Evolutionary conservation across 2,888 invertebrate species (phyloP).

Genomic region (Limnephilus rhombicus): DNA sequence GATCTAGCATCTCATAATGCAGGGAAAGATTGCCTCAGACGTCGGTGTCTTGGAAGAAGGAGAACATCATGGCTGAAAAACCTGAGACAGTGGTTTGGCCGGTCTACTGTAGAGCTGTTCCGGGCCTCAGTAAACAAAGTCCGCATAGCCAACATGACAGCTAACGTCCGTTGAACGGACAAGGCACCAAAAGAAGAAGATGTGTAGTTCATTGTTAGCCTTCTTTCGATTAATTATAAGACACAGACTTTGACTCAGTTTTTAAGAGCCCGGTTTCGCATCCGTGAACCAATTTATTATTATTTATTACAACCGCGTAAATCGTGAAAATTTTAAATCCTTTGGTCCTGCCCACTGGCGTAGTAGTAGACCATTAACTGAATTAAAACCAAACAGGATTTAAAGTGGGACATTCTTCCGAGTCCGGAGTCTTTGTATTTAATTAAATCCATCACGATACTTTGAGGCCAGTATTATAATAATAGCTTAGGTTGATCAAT

Average conservation of each 20-base stretch:
- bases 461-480: not conserved
- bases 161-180: too few relatives aligned
- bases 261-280: not conserved
- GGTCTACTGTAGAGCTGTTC: too few relatives aligned
- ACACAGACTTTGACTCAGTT: not conserved
- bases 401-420: constrained; percentile 13
- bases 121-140: too few relatives aligned
- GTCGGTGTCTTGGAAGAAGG: too few relatives aligned
- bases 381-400: constrained; percentile 14
- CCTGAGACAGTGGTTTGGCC: too few relatives aligned
- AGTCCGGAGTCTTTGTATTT: constrained; percentile 23
- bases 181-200: too few relatives aligned
- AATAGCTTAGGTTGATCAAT: not conserved
- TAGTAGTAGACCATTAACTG: not conserved
- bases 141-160: too few relatives aligned
- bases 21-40: too few relatives aligned
- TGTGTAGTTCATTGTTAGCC: too few relatives aligned
- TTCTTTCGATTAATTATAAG: not conserved
- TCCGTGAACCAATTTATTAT: not conserved
- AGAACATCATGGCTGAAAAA: too few relatives aligned
- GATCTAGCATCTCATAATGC: too few relatives aligned
- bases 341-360: not conserved
- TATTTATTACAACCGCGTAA: not conserved
- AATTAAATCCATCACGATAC: constrained; percentile 17
- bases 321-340: not conserved